These are phyloP conservation scores for Calliphora vicina DNA, from an alignment of 1,140 invertebrate species.

Conservation along the genomic window DNA sequence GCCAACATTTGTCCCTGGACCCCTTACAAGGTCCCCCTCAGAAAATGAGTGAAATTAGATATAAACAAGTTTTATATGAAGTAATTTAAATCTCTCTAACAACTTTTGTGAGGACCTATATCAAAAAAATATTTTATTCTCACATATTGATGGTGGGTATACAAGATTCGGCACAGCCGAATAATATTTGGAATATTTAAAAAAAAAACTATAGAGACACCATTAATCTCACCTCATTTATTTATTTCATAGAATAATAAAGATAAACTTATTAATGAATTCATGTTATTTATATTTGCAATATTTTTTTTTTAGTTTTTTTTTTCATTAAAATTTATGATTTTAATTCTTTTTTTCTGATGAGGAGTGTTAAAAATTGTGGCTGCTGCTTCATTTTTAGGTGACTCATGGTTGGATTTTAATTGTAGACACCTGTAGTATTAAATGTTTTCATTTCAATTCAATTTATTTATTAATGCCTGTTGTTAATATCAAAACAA, in stretches of 20 bases:
- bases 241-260: neutral
- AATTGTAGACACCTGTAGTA: neutral
- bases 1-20: too few species aligned
- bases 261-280: neutral
- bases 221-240: neutral
- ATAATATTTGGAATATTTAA: too few species aligned
- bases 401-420: neutral
- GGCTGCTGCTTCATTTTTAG: neutral
- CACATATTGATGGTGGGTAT: too few species aligned
- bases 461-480: neutral
- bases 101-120: too few species aligned
- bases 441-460: neutral
- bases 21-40: too few species aligned
- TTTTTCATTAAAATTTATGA: neutral
- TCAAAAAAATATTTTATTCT: too few species aligned
- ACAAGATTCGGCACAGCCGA: too few species aligned
- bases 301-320: neutral
- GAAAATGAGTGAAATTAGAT: too few species aligned
- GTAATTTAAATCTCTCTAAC: too few species aligned
- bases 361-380: neutral
- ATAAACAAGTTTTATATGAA: too few species aligned
- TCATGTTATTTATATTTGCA: neutral
- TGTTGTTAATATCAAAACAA: neutral
- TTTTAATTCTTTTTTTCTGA: neutral
- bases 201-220: neutral